Evolutionary conservation across 2,888 invertebrate species (phyloP), one percentile per base, ranked within the genome.

Genomic region (Aromia moschata): DNA sequence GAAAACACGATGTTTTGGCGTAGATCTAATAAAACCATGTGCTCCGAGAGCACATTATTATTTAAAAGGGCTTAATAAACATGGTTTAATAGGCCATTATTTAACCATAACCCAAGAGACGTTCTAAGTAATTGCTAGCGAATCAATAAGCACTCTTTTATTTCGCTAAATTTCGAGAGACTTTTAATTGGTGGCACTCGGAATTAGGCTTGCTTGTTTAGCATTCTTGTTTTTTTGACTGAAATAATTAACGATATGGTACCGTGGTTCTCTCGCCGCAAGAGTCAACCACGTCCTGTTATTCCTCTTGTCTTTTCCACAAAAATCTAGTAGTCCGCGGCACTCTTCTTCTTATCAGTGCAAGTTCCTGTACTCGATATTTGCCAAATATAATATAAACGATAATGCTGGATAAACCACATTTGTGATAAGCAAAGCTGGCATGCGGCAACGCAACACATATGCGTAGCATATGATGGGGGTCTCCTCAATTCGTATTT

Each of bases 281-380:
- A 16, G 17, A 44, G 12, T n/a, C 56, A 43, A 66, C 66, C 66
- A 62, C 66, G 63, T 66, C 66, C 66, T 66, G 66, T 66, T 66
- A 57, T 65, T 54, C 51, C 59, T 43, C 46, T 60, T 44, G 52
- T 37, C 30, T 47, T 47, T 25, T n/a, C 49, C 49, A 38, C 49
- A 49, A 40, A 38, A 49, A 11, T 25, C 38, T 14, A 7, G 20
- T 49, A 49, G 18, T 37, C 49, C 37, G n/a, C n/a, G 37, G 49
- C 7, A 20, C 16, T 14, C 18, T 25, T 38, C 36, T 4, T 1
- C 11, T 49, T 49, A 49, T 49, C 49, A 25, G 7, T 7, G 3
- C 17, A 14, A 49, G 49, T 49, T 49, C 49, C 38, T 49, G 10
- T 15, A 30, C 38, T 38, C 18, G 49, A 38, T 49, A 25, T 14